Conservation (phyloP, 92 coral and sea anemone species). For the Porites evermanni region DNA sequence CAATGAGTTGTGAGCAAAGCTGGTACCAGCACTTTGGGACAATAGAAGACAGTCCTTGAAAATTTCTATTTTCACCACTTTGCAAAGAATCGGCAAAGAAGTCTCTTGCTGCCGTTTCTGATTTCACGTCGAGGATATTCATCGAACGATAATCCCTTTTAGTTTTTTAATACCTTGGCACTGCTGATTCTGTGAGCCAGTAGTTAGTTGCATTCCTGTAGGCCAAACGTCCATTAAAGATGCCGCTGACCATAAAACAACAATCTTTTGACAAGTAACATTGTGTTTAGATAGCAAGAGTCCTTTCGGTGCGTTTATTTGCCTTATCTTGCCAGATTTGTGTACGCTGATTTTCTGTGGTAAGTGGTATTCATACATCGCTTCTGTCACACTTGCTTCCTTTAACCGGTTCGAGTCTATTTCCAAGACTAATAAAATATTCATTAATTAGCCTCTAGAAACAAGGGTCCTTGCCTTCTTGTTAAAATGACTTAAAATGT, state of each 20-base stretch:
- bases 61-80: too few species aligned
- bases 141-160: too few species aligned
- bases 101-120: too few species aligned
- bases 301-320: not conserved
- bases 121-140: too few species aligned
- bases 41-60: not conserved
- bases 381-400: not conserved
- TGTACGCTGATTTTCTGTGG: not conserved
- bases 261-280: not conserved
- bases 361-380: not conserved
- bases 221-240: not conserved
- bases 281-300: not conserved
- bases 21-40: slow-evolving; percentile 45
- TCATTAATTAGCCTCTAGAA: not conserved
- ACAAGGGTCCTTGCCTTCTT: slow-evolving; percentile 11
- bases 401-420: not conserved
- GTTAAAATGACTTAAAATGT: slow-evolving; percentile 30
- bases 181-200: too few species aligned
- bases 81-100: too few species aligned
- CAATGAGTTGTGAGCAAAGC: not conserved
- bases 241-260: not conserved
- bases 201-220: not conserved
- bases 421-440: slow-evolving; percentile 4
- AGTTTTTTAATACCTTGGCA: too few species aligned
- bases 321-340: too few species aligned